Base-by-base conservation (phyloP, 1,140 invertebrate species). In the Thalassaphorura encarpata region DNA sequence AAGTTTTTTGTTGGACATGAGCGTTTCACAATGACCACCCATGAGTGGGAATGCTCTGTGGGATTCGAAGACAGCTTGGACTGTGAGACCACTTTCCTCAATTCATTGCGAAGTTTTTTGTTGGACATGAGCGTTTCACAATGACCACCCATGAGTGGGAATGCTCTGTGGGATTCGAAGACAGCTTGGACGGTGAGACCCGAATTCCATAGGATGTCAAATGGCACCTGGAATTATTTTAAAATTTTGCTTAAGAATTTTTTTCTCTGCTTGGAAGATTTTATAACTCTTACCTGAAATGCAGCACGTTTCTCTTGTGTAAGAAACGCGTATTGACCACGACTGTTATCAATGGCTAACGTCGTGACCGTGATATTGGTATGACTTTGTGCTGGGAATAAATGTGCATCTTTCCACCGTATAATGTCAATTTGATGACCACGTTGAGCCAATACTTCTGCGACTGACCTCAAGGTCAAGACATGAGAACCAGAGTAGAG, bases 151-250 rank as follows among this genome's bases (percentile, higher is more conserved):
- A 67, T 29, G 1, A 64, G 52, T 4, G 54, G 61, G 58, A 65
- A 67, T 19, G 59, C 66, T 42, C 56, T 42, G 6, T 54, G 52
- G 6, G 58, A 49, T 49, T 61, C 56, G 4, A 56, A 26, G 21
- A 65, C 56, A 5, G 63, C 46, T 41, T 56, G 58, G 36, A 54
- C 54, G 28, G 52, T 58, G 24, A 66, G 40, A 27, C 64, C 64
- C 8, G 61, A 58, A 40, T 66, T 66, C 64, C 64, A 66, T n/a
- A 66, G 27, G 23, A 66, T 66, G 13, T 66, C 61, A 45, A 57
- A 66, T 31, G 64, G 64, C 42, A 66, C 52, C 63, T 65, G 43
- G 36, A 28, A 54, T 31, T 51, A 21, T 18, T 24, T 47, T 19
- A 43, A 27, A 26, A 47, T 21, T 15, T 19, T 23, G 45, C 8